Evolutionary conservation across 2,797 vertebrate species (phyloP).

Genomic region (Sebastes reedi): DNA sequence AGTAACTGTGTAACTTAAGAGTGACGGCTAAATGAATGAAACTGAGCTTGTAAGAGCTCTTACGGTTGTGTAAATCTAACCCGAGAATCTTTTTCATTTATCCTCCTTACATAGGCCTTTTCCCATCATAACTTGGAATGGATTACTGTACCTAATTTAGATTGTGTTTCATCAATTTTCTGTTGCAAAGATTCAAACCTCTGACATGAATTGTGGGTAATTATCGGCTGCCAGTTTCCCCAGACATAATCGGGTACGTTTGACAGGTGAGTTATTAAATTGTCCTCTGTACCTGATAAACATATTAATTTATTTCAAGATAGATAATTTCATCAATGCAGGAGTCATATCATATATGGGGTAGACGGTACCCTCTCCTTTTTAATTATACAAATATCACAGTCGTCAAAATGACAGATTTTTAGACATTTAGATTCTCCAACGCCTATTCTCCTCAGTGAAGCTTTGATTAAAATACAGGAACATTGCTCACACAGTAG

Average conservation of each 20-base stretch:
- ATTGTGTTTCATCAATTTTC: slow-evolving; percentile 78
- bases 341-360: slow-evolving; percentile 75
- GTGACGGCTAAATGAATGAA: slow-evolving; percentile 76
- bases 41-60: slow-evolving; percentile 75
- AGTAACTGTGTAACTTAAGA: slow-evolving; percentile 80
- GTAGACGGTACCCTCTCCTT: slow-evolving; percentile 75
- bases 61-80: slow-evolving; percentile 77
- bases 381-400: slow-evolving; percentile 81
- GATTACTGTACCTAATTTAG: slow-evolving; percentile 80
- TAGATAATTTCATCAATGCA: slow-evolving; percentile 81
- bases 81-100: slow-evolving; percentile 73
- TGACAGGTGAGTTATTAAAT: slow-evolving; percentile 87
- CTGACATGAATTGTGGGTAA: slow-evolving; percentile 74
- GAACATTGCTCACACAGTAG: slow-evolving; percentile 15
- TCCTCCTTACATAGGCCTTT: slow-evolving; percentile 69
- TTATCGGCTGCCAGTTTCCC: slow-evolving; percentile 80
- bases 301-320: slow-evolving; percentile 85
- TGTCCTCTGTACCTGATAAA: slow-evolving; percentile 83
- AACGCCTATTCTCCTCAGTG: slow-evolving; percentile 42
- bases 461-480: slow-evolving; percentile 76
- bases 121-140: slow-evolving; percentile 75
- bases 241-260: slow-evolving; percentile 77
- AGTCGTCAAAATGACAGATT: slow-evolving; percentile 76
- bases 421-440: slow-evolving; percentile 66
- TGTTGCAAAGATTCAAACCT: slow-evolving; percentile 68